A percentile compares a stretch with the other conserved stretches of the same genome.
Conservation (phyloP, 2,113 vertebrate genomes). For the Lophius piscatorius region DNA sequence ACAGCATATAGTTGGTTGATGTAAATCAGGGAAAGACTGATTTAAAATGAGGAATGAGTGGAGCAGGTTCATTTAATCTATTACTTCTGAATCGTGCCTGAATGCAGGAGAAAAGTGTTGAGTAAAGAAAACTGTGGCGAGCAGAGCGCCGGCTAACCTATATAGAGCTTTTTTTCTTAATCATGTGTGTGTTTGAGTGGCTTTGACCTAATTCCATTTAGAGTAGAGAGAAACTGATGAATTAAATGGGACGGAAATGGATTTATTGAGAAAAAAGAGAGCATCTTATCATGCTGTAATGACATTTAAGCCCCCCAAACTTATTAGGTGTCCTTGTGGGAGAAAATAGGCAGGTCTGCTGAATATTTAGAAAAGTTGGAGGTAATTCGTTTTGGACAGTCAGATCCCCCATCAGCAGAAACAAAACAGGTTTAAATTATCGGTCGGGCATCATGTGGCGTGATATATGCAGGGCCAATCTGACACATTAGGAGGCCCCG, state of each 20-base stretch:
- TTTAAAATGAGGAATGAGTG: no score
- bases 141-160: constrained; percentile 54
- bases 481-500: not conserved
- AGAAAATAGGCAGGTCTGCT: constrained; percentile 9
- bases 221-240: constrained; percentile 64
- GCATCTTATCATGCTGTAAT: constrained; percentile 23
- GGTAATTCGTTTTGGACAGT: no score
- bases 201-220: constrained; percentile 73
- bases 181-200: constrained; percentile 37
- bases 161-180: constrained; percentile 59
- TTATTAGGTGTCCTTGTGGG: constrained; percentile 13
- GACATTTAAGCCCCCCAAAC: constrained; percentile 34
- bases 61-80: no score
- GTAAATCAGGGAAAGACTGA: no score
- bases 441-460: no score
- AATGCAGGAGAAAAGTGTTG: constrained; percentile 23
- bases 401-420: no score
- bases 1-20: no score
- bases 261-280: constrained; percentile 38
- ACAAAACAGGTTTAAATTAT: no score
- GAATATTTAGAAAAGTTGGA: constrained; percentile 11
- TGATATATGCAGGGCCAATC: no score
- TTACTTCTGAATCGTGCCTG: no score
- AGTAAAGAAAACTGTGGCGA: constrained; percentile 46
- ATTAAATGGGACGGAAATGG: constrained; percentile 72